Base-by-base conservation (phyloP, 1,140 invertebrate genomes). In the Macrosteles quadrilineatus region DNA sequence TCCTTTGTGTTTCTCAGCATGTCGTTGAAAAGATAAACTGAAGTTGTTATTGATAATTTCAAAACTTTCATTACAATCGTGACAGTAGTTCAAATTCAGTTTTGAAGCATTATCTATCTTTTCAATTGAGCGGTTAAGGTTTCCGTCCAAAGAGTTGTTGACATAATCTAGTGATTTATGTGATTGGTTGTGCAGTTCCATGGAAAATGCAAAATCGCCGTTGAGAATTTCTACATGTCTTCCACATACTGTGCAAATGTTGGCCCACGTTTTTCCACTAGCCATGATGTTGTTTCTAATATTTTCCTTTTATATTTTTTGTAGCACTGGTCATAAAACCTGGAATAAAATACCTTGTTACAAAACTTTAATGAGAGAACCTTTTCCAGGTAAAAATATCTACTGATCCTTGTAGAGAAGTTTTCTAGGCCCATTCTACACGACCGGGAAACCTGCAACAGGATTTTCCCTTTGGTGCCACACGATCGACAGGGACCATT, bases 41-140 rank as follows among this genome's bases (percentile, higher is more conserved):
- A 50, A 17, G n/a, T 50, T n/a, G n/a, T 50, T 50, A n/a, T 50
- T 50, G n/a, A 50, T 17, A 50, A 50, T 50, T 50, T 50, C 47
- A 50, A 50, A 19, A 21, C n/a, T 50, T 11, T 50, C 47, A 17
- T 50, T 50, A 19, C 47, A 50, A 11, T 50, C 47, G n/a, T 17
- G 6, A 50, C 47, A 50, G n/a, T 3, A 17, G n/a, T 50, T 36
- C 32, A 36, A 36, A 36, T 36, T 36, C 14, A 36, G n/a, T 19
- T 50, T 50, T 19, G 47, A 19, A 50, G 6, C n/a, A 9, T 50
- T 17, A 19, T 17, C 14, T 50, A 21, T 6, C 47, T 17, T 19
- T 50, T 17, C 47, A 9, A 4, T 17, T 19, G 47, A 50, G 3
- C 3, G 14, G 4, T 21, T 50, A 4, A 50, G 21, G n/a, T 50